Conservation (phyloP, 2,797 vertebrate species). For the Botia kubotai region DNA sequence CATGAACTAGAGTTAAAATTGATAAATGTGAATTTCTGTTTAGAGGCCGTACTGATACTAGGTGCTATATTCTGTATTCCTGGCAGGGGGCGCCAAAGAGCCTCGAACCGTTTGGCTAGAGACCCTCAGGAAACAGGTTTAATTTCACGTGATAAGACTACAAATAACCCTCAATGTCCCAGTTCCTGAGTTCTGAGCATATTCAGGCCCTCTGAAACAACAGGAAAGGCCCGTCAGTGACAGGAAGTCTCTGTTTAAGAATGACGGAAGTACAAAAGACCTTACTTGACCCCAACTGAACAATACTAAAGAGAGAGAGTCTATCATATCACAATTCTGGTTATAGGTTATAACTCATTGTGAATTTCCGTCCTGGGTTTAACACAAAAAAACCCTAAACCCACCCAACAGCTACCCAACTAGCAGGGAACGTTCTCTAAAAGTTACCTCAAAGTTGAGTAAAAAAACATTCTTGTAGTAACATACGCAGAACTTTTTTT, state of each 20-base stretch:
- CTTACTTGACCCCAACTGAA: slow-evolving; percentile 21
- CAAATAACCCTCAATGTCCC: slow-evolving; percentile 29
- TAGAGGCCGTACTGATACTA: background rate
- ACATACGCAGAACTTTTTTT: too few species aligned
- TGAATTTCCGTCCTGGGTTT: too few species aligned
- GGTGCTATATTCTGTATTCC: background rate
- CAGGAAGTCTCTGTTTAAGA: slow-evolving; percentile 36
- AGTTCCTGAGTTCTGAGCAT: slow-evolving; percentile 13
- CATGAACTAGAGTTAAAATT: too few species aligned
- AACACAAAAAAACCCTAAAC: too few species aligned
- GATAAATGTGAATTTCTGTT: too few species aligned
- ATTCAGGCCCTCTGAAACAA: slow-evolving; percentile 20
- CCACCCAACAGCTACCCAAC: too few species aligned
- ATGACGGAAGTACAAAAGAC: slow-evolving; percentile 12
- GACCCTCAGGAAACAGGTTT: slow-evolving; percentile 34
- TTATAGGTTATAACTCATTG: too few species aligned
- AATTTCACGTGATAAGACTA: slow-evolving; percentile 7
- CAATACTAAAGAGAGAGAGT: background rate
- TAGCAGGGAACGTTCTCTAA: too few species aligned
- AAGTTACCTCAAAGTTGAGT: too few species aligned
- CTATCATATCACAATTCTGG: too few species aligned
- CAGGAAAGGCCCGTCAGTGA: slow-evolving; percentile 28
- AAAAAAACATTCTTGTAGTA: too few species aligned
- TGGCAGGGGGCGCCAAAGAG: slow-evolving; percentile 25
- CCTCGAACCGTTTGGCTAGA: background rate